phyloP scores from a whole-genome alignment of 2,888 invertebrate species.

The Drosophila pseudotalamancana region DNA sequence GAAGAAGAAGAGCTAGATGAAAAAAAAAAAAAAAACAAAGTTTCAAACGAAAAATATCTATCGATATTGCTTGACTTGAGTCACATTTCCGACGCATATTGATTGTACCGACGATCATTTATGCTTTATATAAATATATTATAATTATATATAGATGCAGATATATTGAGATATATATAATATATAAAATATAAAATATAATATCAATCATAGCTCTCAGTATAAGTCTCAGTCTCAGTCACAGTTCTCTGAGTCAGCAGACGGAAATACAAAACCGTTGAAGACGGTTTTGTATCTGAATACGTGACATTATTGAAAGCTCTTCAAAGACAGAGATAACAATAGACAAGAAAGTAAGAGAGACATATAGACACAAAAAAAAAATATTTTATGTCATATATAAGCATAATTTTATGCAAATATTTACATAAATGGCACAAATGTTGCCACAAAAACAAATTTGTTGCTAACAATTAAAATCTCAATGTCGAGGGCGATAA shows the following conservation, averaged over 20 bases:
- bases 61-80: constrained; percentile 25
- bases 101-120: no score
- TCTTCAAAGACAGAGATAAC: constrained; percentile 5
- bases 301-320: constrained; percentile 57
- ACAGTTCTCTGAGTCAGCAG: constrained; percentile 54
- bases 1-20: no score
- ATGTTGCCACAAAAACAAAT: constrained; percentile 12
- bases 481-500: constrained; percentile 59
- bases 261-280: constrained; percentile 51
- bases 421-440: constrained; percentile 48
- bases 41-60: neutral
- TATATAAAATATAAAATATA: no score
- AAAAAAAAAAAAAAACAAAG: constrained; percentile 1
- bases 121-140: neutral
- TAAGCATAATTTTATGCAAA: constrained; percentile 62
- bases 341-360: neutral
- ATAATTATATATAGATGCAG: neutral
- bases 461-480: constrained; percentile 57
- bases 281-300: constrained; percentile 23
- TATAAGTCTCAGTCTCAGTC: neutral
- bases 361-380: constrained; percentile 1
- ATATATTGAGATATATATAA: no score
- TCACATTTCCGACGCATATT: constrained; percentile 31
- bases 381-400: constrained; percentile 44
- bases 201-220: no score